These are phyloP conservation scores for Melanotaenia nigrans DNA, from an alignment of 2,797 vertebrate genomes.

Conservation along the genomic window DNA sequence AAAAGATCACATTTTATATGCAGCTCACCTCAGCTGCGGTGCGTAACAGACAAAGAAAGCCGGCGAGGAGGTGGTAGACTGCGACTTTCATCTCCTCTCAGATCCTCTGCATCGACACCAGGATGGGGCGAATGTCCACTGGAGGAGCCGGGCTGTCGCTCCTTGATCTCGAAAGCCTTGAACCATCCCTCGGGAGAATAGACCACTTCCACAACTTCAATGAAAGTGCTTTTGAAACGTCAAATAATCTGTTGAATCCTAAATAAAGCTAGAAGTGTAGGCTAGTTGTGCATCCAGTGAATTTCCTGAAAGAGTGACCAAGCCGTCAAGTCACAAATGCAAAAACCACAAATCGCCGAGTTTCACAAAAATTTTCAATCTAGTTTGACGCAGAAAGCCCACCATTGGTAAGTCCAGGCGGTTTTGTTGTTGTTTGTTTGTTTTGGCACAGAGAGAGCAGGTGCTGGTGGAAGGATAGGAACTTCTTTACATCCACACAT, in stretches of 20 bases:
- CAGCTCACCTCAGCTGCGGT: slow-evolving; percentile 86
- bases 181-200: slow-evolving; percentile 88
- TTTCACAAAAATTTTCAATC: background rate
- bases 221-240: background rate
- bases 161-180: slow-evolving; percentile 83
- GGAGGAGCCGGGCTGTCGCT: slow-evolving; percentile 88
- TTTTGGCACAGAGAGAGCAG: slow-evolving; percentile 20
- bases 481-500: slow-evolving; percentile 2
- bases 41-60: slow-evolving; percentile 87
- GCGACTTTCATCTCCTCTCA: slow-evolving; percentile 93
- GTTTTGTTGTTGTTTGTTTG: slow-evolving; percentile 2
- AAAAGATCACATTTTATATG: background rate
- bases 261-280: background rate
- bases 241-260: background rate
- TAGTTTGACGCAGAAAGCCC: background rate
- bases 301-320: background rate
- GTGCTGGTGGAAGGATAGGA: slow-evolving; percentile 8
- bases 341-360: background rate
- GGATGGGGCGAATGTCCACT: slow-evolving; percentile 81
- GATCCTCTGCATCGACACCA: slow-evolving; percentile 77
- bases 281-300: background rate
- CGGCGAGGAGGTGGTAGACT: slow-evolving; percentile 88
- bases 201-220: slow-evolving; percentile 44
- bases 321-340: background rate
- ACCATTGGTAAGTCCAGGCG: slow-evolving; percentile 16